Percentiles rank a stretch among this genome's conserved stretches.
These are phyloP conservation scores for Volucella bombylans DNA, from an alignment of 2,888 invertebrate species.

Conservation along the genomic window DNA sequence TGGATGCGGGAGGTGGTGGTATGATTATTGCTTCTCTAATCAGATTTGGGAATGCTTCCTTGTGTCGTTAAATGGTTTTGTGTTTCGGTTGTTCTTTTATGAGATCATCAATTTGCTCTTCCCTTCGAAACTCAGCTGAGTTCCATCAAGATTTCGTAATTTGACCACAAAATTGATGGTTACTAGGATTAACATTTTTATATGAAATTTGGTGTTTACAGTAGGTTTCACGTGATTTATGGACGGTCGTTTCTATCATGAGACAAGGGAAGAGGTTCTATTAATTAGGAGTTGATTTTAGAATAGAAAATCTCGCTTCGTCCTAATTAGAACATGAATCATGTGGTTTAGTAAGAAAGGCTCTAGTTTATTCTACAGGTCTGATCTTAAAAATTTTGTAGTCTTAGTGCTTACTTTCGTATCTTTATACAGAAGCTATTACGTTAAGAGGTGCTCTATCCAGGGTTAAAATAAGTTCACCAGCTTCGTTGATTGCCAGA, in stretches of 20 bases:
- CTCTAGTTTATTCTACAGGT: too few relatives aligned
- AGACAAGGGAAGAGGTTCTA: slow-evolving; percentile 8
- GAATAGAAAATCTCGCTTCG: background rate
- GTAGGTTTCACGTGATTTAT: slow-evolving; percentile 16
- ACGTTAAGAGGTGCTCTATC: too few relatives aligned
- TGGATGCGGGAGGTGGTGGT: slow-evolving; percentile 4
- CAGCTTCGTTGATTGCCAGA: too few relatives aligned
- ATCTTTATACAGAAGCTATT: too few relatives aligned
- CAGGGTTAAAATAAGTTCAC: too few relatives aligned
- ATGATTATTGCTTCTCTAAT: slow-evolving; percentile 37
- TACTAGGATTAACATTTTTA: background rate
- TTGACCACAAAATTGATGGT: slow-evolving; percentile 1
- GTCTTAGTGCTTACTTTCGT: too few relatives aligned
- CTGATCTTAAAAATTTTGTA: too few relatives aligned
- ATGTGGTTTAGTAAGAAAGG: too few relatives aligned
- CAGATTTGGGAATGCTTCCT: slow-evolving; percentile 15
- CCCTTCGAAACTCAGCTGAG: background rate
- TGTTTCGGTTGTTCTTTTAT: slow-evolving; percentile 5
- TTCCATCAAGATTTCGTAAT: background rate
- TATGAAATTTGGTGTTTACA: background rate
- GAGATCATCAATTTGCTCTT: background rate
- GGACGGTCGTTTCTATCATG: slow-evolving; percentile 1
- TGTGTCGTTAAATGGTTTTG: slow-evolving; percentile 1
- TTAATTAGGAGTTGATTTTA: background rate
- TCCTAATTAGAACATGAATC: too few relatives aligned